Evolutionary conservation across 2,888 invertebrate species (phyloP).

Genomic region (Zygaena filipendulae): DNA sequence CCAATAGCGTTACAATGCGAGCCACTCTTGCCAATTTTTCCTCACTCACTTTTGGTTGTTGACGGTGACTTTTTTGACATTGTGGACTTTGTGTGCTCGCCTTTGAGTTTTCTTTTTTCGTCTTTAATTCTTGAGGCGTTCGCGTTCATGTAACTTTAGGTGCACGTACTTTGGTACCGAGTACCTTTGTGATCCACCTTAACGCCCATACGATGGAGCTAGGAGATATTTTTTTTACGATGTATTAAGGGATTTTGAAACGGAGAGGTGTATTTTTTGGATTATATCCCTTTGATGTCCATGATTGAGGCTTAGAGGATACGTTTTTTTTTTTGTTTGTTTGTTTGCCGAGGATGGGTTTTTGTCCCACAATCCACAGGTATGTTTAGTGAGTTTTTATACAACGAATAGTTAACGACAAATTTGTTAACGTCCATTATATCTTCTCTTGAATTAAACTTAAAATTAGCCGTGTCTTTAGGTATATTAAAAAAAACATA

Average conservation of each 20-base stretch:
- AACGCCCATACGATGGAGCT: constrained; percentile 26
- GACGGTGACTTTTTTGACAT: constrained; percentile 64
- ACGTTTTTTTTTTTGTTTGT: no score
- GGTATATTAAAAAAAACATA: no score
- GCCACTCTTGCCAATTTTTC: no score
- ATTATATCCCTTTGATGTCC: constrained; percentile 56
- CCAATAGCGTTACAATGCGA: no score
- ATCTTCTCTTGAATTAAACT: no score
- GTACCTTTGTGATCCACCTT: constrained; percentile 39
- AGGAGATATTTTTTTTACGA: constrained; percentile 31
- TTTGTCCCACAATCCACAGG: no score
- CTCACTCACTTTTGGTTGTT: constrained; percentile 58
- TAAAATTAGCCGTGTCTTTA: no score
- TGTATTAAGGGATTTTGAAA: constrained; percentile 46
- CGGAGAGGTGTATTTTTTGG: constrained; percentile 55
- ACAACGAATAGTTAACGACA: no score
- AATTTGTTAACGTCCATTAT: no score
- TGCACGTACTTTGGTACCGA: no score
- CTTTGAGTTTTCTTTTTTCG: constrained; percentile 43
- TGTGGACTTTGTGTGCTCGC: constrained; percentile 52
- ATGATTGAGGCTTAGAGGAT: constrained; percentile 41
- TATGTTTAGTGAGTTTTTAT: no score
- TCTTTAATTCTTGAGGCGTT: constrained; percentile 40
- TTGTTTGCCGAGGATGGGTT: no score
- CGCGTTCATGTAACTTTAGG: constrained; percentile 36